phyloP scores from a whole-genome alignment of 1,140 invertebrate species.

The Linepithema humile region DNA sequence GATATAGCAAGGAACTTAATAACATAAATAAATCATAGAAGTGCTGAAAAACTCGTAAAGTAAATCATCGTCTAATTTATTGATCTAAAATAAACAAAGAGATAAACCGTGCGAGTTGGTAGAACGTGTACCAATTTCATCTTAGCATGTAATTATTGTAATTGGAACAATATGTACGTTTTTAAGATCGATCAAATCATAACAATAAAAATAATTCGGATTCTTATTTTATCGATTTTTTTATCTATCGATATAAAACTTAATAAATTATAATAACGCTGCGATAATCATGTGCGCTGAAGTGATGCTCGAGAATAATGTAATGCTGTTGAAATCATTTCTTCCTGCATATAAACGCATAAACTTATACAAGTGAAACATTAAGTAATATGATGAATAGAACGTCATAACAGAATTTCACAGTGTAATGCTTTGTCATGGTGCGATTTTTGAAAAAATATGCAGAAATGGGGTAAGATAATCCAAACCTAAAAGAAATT shows the following conservation, averaged over 20 bases:
- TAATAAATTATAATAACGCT: constrained; percentile 12
- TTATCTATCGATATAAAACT: not conserved
- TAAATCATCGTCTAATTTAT: not conserved
- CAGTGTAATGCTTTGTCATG: not conserved
- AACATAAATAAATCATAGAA: constrained; percentile 20
- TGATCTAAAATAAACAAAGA: not conserved
- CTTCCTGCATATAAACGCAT: not conserved
- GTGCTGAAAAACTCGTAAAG: not conserved
- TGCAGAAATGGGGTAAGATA: not conserved
- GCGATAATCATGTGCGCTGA: not conserved
- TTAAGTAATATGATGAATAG: not conserved
- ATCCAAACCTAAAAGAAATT: constrained; percentile 2
- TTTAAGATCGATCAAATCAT: not conserved
- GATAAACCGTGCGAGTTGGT: not conserved
- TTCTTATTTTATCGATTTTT: not conserved
- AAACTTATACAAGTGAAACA: not conserved
- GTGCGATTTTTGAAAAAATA: not conserved
- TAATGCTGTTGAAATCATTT: not conserved
- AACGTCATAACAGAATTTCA: not conserved
- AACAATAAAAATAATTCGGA: not conserved
- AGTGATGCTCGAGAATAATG: not conserved
- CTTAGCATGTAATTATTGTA: constrained; percentile 2
- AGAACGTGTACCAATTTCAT: not conserved
- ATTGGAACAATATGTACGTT: not conserved
- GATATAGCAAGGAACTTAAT: not conserved